Evolutionary conservation across 2,797 vertebrate species (phyloP).

Genomic region (Microhierax caerulescens): DNA sequence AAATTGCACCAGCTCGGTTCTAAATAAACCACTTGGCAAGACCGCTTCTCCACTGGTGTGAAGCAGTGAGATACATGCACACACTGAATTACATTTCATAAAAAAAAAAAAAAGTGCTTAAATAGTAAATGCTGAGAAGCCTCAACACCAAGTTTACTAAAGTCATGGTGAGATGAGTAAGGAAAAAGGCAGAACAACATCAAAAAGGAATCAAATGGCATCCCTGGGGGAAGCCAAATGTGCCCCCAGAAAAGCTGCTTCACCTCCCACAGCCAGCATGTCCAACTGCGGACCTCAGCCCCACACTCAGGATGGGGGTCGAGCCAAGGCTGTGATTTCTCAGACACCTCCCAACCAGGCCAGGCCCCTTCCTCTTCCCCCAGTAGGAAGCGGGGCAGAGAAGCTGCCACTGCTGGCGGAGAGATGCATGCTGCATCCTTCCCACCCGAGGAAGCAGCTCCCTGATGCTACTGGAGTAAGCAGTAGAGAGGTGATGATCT

Average conservation of each 20-base stretch:
- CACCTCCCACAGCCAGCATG: fast-evolving
- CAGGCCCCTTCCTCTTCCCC: neutral
- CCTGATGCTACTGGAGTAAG: neutral
- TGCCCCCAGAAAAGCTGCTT: neutral
- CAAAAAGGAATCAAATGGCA: neutral
- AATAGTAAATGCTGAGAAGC: neutral
- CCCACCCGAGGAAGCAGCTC: neutral
- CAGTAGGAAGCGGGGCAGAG: neutral
- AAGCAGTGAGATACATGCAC: neutral
- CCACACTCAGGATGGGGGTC: fast-evolving
- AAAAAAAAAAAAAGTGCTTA: neutral
- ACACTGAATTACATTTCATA: neutral
- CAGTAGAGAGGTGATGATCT: fast-evolving
- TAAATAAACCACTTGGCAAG: slow-evolving; percentile 14
- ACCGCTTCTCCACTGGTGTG: neutral
- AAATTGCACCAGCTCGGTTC: neutral
- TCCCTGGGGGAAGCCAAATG: neutral
- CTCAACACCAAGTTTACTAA: neutral
- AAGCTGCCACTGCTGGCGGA: fast-evolving
- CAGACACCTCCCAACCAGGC: neutral
- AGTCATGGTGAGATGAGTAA: neutral
- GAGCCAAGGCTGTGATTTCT: neutral
- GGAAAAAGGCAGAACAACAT: neutral
- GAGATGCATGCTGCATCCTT: fast-evolving
- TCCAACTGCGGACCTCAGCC: neutral